Evolutionary conservation across 1,140 invertebrate genomes (phyloP), one percentile per base, ranked within the genome.

Genomic region (Hypsibius dujardini): DNA sequence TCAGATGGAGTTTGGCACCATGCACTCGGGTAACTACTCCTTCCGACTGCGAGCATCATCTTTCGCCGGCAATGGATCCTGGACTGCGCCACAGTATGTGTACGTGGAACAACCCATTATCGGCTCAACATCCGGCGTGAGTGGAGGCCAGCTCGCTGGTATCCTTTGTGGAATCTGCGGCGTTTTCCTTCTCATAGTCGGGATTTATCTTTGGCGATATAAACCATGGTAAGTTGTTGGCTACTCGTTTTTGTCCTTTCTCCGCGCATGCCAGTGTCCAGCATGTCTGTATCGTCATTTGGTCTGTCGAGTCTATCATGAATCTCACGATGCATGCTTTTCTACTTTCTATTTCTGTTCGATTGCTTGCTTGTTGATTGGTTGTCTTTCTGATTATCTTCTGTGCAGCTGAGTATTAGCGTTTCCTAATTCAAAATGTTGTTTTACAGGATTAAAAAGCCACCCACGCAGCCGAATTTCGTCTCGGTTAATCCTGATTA

Each of bases 1-100:
- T 47, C 74, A 69, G 45, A 69, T 76, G 1, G 71, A 75, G 12
- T 76, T 79, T 59, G 2, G n/a, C 12, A 75, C 75, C n/a, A 73
- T 95, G 0, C 76, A 80, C n/a, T 81, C 90, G 71, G 93, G 92
- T 1, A 91, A 90, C 79, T 95, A 95, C 78, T 88, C 86, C 45
- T 75, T 92, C 14, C 81, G 83, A 70, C 82, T 96, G 0, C 83
- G 84, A 47, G 88, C 90, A 15, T 86, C 85, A 46, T 90, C 90
- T 1, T 79, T 93, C 60, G 87, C 87, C 42, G 88, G 87, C 2
- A 81, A 84, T 70, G 89, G 90, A 7, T 84, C 85, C 67, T 86
- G 84, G 73, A 87, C 90, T 0, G 74, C 81, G 2, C 73, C 79
- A 0, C 77, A 83, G 46, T 86, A 85, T 77, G 85, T 90, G 74